Base-by-base conservation (phyloP, 2,888 invertebrate genomes). In the Luperina testacea region DNA sequence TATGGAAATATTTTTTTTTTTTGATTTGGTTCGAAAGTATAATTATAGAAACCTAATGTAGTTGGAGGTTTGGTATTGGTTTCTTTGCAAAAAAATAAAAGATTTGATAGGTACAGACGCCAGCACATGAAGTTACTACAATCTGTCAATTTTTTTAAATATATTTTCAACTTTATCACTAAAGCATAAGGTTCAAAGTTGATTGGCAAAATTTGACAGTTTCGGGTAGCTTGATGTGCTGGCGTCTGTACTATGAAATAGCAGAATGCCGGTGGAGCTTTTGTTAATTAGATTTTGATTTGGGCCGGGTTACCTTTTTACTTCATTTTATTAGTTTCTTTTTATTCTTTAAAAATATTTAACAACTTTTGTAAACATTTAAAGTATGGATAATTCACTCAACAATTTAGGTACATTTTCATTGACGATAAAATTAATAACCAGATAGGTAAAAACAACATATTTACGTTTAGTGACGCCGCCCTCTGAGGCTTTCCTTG, bases 391-490 rank as follows among this genome's bases (percentile, higher is more conserved):
- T 48, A 27, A 13, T 20, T 7, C 4, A 48, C 27, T 27, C 3
- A 48, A 27, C 7, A 15, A 9, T 51, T 32, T 11, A 7, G 6
- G 6, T 45, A 24, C 4, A 24, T 13, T 51, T 24, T 6, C 9
- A 53, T 38, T 57, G 11, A n/a, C 3, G 17, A 17, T 17, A 1
- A 70, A 38, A 1, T 11, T n/a, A n/a, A 59, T 42, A 61, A 61
- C 3, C 3, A 38, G 7, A 17, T 1, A 48, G 42, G 1, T 24
- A 75, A 57, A 45, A 53, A 51, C 0, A n/a, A 20, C 42, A 72
- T 77, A 90, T 82, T 90, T 87, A 91, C 91, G 81, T 88, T 91
- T 90, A 1, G 68, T 63, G 8, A 84, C 75, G 9, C 72, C 51
- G 72, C 82, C 88, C 20, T 87, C 89, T 5, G 83, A 65, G 68